These are phyloP conservation scores for Pheosia tremula DNA, from an alignment of 2,888 invertebrate genomes.

Conservation along the genomic window DNA sequence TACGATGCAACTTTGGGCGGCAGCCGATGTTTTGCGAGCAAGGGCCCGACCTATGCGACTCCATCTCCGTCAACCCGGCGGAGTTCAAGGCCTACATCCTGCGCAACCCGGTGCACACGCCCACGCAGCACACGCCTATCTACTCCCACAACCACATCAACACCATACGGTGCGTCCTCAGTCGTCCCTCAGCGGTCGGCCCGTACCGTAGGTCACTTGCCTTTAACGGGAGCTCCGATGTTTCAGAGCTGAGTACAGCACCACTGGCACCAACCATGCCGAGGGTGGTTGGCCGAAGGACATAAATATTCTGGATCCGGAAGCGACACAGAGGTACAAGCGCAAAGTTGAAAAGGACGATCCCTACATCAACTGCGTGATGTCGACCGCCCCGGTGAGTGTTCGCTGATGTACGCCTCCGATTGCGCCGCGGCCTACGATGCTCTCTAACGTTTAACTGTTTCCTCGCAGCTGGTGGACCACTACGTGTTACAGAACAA, in stretches of 20 bases:
- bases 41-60: slow-evolving; percentile 66
- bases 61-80: slow-evolving; percentile 51
- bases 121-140: slow-evolving; percentile 72
- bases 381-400: slow-evolving; percentile 70
- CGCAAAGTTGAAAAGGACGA: slow-evolving; percentile 94
- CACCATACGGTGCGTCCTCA: slow-evolving; percentile 72
- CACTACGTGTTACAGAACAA: slow-evolving; percentile 95
- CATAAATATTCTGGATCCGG: slow-evolving; percentile 85
- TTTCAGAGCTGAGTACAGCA: slow-evolving; percentile 82
- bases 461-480: slow-evolving; percentile 87
- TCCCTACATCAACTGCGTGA: slow-evolving; percentile 87
- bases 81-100: slow-evolving; percentile 72
- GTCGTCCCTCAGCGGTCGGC: no score
- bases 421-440: neutral
- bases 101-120: slow-evolving; percentile 80
- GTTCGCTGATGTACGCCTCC: neutral
- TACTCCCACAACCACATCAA: slow-evolving; percentile 80
- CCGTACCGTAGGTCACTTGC: no score
- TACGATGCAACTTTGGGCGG: slow-evolving; percentile 73
- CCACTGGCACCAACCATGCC: slow-evolving; percentile 86
- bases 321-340: slow-evolving; percentile 89
- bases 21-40: slow-evolving; percentile 77
- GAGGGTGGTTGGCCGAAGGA: slow-evolving; percentile 95
- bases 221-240: neutral
- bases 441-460: neutral